Conservation (phyloP, 92 coral and sea anemone genomes). For the Porites evermanni region DNA sequence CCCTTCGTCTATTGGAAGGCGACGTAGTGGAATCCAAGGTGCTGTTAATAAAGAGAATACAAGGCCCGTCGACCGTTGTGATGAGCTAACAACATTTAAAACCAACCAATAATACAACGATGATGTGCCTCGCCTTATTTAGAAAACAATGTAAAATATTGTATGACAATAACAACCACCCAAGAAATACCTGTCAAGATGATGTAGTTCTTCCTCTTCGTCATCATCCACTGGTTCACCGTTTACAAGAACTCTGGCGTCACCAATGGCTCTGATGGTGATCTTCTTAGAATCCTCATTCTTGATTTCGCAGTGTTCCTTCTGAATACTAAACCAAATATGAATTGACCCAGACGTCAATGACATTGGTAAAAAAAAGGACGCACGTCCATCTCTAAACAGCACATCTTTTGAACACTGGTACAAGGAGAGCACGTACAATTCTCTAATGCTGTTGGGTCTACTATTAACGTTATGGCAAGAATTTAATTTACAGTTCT, state of each 20-base stretch:
- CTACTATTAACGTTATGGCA: too few species aligned
- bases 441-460: not conserved
- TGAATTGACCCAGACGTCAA: not conserved
- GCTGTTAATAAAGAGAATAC: too few species aligned
- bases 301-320: constrained; percentile 83
- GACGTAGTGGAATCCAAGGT: too few species aligned
- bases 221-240: constrained; percentile 91
- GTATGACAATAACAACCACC: not conserved
- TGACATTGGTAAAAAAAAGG: not conserved
- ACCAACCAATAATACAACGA: too few species aligned
- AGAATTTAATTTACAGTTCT: too few species aligned
- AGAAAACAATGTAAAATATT: not conserved
- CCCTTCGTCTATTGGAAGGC: too few species aligned
- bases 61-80: too few species aligned
- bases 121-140: too few species aligned
- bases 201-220: constrained; percentile 89
- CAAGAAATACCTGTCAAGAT: constrained; percentile 83
- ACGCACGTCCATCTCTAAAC: too few species aligned
- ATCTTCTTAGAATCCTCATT: constrained; percentile 68
- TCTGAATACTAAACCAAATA: constrained; percentile 68
- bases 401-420: too few species aligned
- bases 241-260: constrained; percentile 90
- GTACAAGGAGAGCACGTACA: not conserved
- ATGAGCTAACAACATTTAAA: too few species aligned
- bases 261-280: constrained; percentile 71